These are phyloP conservation scores for Pyrgus malvae DNA, from an alignment of 2,888 invertebrate species.

Conservation along the genomic window DNA sequence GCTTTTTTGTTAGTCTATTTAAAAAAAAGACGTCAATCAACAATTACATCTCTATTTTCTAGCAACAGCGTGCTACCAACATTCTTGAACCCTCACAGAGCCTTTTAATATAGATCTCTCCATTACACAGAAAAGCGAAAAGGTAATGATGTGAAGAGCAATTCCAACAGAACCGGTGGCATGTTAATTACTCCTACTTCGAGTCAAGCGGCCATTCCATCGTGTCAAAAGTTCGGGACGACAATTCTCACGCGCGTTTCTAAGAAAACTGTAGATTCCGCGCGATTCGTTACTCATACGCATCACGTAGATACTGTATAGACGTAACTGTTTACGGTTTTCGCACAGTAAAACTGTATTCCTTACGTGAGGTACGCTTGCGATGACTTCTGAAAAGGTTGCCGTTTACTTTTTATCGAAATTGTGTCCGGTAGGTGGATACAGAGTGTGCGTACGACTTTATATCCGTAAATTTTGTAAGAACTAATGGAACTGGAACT, in stretches of 20 bases:
- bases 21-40: too few relatives aligned
- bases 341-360: conserved; percentile 49
- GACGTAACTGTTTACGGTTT: conserved; percentile 36
- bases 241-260: conserved; percentile 52
- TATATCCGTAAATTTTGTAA: too few relatives aligned
- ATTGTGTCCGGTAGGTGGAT: too few relatives aligned
- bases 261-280: conserved; percentile 30
- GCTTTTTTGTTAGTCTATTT: too few relatives aligned
- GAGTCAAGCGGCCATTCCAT: conserved; percentile 49
- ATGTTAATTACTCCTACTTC: conserved; percentile 60
- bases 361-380: conserved; percentile 37
- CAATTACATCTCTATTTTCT: too few relatives aligned
- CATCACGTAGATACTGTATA: conserved; percentile 28
- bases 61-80: too few relatives aligned
- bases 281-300: conserved; percentile 15
- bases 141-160: conserved; percentile 26
- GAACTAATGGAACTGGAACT: too few relatives aligned
- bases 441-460: too few relatives aligned
- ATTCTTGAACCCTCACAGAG: too few relatives aligned
- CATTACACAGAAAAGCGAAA: too few relatives aligned
- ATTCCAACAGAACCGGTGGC: conserved; percentile 25
- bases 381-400: conserved; percentile 1
- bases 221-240: conserved; percentile 61
- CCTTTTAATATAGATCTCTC: too few relatives aligned
- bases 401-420: too few relatives aligned